Percentiles rank a stretch among this genome's conserved stretches.
phyloP scores from a whole-genome alignment of 2,113 vertebrate genomes.

The Myocastor coypus region DNA sequence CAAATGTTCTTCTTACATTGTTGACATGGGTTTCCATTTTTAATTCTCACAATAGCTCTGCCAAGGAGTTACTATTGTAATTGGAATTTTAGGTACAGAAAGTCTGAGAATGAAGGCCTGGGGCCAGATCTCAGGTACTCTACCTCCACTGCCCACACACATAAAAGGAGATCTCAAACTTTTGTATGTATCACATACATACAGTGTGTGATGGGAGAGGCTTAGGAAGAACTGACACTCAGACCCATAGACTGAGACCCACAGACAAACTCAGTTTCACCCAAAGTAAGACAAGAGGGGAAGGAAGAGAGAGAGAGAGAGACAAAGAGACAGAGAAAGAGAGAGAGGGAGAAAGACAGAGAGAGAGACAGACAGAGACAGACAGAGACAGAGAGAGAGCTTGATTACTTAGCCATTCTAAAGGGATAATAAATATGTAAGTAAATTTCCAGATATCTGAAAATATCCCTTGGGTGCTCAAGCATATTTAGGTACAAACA shows the following conservation, averaged over 20 bases:
- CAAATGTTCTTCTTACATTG: background rate
- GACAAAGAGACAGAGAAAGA: background rate
- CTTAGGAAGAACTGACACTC: background rate
- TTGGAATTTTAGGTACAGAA: background rate
- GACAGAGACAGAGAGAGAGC: background rate
- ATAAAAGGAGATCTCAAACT: background rate
- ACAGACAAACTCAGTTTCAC: background rate
- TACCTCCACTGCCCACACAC: background rate
- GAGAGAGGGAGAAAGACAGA: too few relatives aligned
- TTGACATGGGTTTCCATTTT: background rate
- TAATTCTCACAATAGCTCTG: background rate
- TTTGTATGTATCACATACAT: too few relatives aligned
- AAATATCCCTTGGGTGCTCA: background rate
- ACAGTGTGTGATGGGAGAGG: background rate
- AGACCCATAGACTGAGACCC: background rate
- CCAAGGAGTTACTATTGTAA: background rate
- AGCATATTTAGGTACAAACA: background rate
- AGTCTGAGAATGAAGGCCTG: background rate
- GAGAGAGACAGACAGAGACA: background rate
- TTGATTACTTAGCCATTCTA: background rate
- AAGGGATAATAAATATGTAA: background rate
- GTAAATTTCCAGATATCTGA: background rate
- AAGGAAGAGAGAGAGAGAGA: background rate
- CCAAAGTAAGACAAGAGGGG: too few relatives aligned
- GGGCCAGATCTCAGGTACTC: background rate